Base-by-base conservation (phyloP, 2,113 vertebrate species). In the Ceratotherium simum region DNA sequence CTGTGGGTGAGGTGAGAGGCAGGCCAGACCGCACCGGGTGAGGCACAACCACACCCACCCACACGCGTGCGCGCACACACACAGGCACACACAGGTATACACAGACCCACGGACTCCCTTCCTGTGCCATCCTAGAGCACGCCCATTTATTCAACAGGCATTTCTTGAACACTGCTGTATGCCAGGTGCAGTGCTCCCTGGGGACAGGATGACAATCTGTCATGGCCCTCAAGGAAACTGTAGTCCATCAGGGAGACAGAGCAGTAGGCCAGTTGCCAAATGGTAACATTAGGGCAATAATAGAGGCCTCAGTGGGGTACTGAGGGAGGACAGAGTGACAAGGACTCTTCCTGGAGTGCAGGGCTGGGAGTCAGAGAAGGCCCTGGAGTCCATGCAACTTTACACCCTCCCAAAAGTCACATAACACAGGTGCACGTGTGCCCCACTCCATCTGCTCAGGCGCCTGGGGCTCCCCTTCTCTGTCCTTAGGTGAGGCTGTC, bases 21-120 rank as follows among this genome's bases (percentile, higher is more conserved):
- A 8, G 56, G 27, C 18, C 23, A 21, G 82, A 20, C 21, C n/a
- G 56, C 33, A 2, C 78, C 3, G n/a, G 85, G 70, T 25, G 4
- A 2, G 3, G 8, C 17, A 60, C 51, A 13, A 5, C 46, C 58
- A 10, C 16, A 23, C 25, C 46, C 72, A 10, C 33, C 46, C 51
- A 20, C 16, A 1, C 7, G 2, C 0, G 3, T 1, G 12, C 17
- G 12, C 23, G 12, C 36, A 16, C 64, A 1, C 16, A 5, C 3
- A 48, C 18, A 25, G 9, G 16, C 3, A 0, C 54, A 8, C 62
- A 27, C 21, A 11, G 6, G 39, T 48, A 33, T 51, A 5, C 16
- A 5, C 29, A 60, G 62, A n/a, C 17, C 20, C 31, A 3, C 17
- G 11, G 31, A 48, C 12, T 31, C n/a, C 16, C 73, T 25, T 62